Base-by-base conservation (phyloP, 1,140 invertebrate species). In the Meloidogyne chitwoodi region DNA sequence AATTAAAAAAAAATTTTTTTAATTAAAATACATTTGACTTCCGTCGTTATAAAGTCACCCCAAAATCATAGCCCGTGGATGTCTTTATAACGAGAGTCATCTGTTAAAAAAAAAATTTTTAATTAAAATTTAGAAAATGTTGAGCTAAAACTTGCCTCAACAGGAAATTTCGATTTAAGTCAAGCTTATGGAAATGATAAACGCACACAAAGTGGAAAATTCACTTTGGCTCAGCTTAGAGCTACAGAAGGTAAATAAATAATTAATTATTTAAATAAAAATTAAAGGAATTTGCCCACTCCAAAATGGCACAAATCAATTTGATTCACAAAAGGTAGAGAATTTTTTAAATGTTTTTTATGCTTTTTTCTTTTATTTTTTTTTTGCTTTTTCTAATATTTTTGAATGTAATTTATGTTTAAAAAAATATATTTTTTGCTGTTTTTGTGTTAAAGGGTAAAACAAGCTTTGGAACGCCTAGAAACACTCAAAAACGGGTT, bases 401-500 rank as follows among this genome's bases (percentile, higher is more conserved):
- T n/a, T n/a, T n/a, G n/a, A n/a, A n/a, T n/a, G n/a, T n/a, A n/a
- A 14, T 61, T 61, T 77, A 14, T 48, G 67, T 34, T 61, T 29
- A 76, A 6, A 29, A 22, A 22, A 34, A n/a, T n/a, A n/a, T n/a
- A n/a, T n/a, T 24, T 69, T 80, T 80, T n/a, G 38, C 41, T 68
- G 19, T 16, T 38, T 73, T 81, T 69, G 56, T 67, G 69, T 77
- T 76, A 62, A 69, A 85, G 84, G 85, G 84, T 16, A 85, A 83
- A 74, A 86, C 84, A 24, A 77, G 83, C 10, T 86, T 86, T 74
- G 84, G 84, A 68, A 85, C 78, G 80, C 85, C 85, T 12, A 72
- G 84, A 62, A 86, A 86, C 68, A 86, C 84, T n/a, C 77, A 78
- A 65, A 87, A 81, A 12, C 72, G 74, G 48, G 81, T 85, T 10